These are phyloP conservation scores for Heliocidaris erythrogramma DNA, from an alignment of 35 echinoderm and acorn worm genomes.

Conservation along the genomic window DNA sequence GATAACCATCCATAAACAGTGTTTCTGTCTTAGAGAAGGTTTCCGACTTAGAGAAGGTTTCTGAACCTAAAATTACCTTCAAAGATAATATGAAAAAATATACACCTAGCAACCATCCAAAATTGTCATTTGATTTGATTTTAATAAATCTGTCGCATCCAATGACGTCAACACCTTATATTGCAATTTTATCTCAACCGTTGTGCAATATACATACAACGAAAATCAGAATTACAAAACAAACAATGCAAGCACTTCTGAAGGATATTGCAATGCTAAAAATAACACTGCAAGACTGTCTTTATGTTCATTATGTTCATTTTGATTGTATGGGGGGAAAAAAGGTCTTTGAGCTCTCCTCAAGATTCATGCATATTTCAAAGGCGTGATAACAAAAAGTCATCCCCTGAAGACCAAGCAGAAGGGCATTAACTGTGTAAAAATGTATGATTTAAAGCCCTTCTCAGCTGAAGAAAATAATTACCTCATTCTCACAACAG, in stretches of 20 bases:
- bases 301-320: neutral
- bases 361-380: neutral
- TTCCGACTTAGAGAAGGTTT: too few species aligned
- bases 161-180: neutral
- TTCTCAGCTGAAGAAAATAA: too few species aligned
- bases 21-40: too few species aligned
- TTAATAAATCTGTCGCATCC: neutral
- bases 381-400: neutral
- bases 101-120: too few species aligned
- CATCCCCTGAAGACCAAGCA: too few species aligned
- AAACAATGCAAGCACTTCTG: neutral
- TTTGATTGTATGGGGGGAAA: neutral
- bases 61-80: too few species aligned
- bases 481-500: too few species aligned
- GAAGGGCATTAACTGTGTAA: too few species aligned
- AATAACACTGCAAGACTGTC: neutral
- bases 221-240: neutral
- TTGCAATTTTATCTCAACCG: neutral
- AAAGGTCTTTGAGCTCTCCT: neutral
- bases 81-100: too few species aligned
- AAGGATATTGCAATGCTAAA: neutral
- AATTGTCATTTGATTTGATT: too few species aligned
- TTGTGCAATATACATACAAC: neutral
- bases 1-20: too few species aligned
- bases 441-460: too few species aligned